Percentiles rank a stretch among this genome's conserved stretches.
phyloP scores from a whole-genome alignment of 1,140 invertebrate genomes.

The Plutomurus gul region DNA sequence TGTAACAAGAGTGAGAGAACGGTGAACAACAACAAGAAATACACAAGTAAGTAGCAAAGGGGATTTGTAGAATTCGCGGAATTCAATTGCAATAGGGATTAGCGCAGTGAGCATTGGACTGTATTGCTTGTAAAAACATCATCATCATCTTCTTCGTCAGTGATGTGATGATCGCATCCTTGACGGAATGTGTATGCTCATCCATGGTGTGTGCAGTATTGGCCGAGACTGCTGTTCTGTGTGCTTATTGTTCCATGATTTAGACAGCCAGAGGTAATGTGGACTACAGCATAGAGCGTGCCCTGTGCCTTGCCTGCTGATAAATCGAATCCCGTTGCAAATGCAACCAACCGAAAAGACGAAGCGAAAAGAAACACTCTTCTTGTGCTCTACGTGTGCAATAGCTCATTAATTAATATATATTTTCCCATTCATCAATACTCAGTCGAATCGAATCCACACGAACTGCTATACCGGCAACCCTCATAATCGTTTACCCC shows the following conservation, averaged over 20 bases:
- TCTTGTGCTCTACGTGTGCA: not conserved
- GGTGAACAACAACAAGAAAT: no score
- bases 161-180: no score
- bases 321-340: not conserved
- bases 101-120: no score
- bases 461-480: not conserved
- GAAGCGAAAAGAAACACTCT: not conserved
- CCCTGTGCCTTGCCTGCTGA: not conserved
- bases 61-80: no score
- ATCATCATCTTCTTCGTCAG: no score
- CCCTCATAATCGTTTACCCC: not conserved
- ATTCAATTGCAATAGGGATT: no score
- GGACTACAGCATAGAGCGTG: not conserved
- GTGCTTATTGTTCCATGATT: constrained; percentile 1
- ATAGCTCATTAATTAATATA: constrained; percentile 16
- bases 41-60: no score
- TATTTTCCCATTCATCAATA: constrained; percentile 15
- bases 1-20: no score
- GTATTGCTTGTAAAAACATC: no score
- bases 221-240: not conserved
- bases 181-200: no score
- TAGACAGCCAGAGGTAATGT: not conserved
- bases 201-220: no score
- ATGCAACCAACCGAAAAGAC: not conserved
- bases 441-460: not conserved